phyloP scores from a whole-genome alignment of 2,797 vertebrate species.

The Mus minutoides region DNA sequence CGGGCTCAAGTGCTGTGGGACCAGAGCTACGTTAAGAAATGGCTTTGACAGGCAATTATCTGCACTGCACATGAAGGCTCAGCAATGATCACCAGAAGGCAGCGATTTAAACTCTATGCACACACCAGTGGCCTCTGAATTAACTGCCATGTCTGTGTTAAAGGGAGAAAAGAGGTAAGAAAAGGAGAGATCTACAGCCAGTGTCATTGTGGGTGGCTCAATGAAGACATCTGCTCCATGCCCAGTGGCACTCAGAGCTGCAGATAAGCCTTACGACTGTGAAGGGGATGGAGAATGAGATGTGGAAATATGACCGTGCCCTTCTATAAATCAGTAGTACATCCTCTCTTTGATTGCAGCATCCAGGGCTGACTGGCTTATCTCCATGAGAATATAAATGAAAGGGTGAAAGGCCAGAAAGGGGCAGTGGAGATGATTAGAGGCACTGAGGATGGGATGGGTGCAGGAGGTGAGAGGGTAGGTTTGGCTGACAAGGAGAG shows the following conservation, averaged over 20 bases:
- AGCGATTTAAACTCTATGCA: slow-evolving; percentile 9
- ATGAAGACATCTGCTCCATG: slow-evolving; percentile 56
- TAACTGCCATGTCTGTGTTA: slow-evolving; percentile 39
- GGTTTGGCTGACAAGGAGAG: background rate
- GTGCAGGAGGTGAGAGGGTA: background rate
- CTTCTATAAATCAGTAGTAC: slow-evolving; percentile 41
- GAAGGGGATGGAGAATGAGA: slow-evolving; percentile 12
- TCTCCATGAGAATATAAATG: slow-evolving; percentile 5
- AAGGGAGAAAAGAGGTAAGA: slow-evolving; percentile 2
- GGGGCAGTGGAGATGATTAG: slow-evolving; percentile 56
- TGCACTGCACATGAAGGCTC: background rate
- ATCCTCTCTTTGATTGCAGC: background rate
- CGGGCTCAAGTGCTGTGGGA: background rate
- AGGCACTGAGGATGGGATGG: background rate
- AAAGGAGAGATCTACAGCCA: slow-evolving; percentile 13
- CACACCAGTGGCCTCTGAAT: slow-evolving; percentile 21
- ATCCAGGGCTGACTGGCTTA: slow-evolving; percentile 9
- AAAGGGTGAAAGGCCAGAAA: slow-evolving; percentile 56
- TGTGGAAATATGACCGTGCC: background rate
- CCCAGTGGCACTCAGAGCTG: background rate
- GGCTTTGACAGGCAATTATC: slow-evolving; percentile 52
- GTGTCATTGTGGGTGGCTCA: slow-evolving; percentile 23
- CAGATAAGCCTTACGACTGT: background rate
- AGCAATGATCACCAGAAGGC: background rate
- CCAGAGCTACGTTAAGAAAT: slow-evolving; percentile 10